Evolutionary conservation across 2,113 vertebrate genomes (phyloP), one percentile per base, ranked within the genome.

Genomic region (Tachysurus vachellii): DNA sequence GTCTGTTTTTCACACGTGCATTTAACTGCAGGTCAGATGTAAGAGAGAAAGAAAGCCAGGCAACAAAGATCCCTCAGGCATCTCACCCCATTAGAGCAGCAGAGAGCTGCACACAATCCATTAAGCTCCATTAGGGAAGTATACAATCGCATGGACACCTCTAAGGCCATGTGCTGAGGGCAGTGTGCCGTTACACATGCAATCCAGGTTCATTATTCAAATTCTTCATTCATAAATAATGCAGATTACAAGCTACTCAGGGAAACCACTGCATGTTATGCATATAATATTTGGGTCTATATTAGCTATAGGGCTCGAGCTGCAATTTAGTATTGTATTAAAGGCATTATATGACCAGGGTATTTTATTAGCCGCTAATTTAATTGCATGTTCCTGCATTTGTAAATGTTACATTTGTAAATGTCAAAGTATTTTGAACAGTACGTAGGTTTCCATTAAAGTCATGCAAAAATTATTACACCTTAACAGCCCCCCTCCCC

Each of bases 41-140:
- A 85, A 68, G 70, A 57, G 53, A 28, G 79, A 36, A 42, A 86
- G 92, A 92, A 91, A 89, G 89, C 88, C 85, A 79, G 86, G 91
- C 89, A 91, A 91, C 90, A 91, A 87, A 90, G 91, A 90, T 93
- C 93, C 92, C 93, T 91, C 92, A 94, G 93, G 94, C 93, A 93
- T 86, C 88, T 93, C 90, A 92, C 87, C 91, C 94, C 93, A 95
- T 95, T 95, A 94, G 93, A 93, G 92, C 87, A 88, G 62, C 92
- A 70, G 81, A 94, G 89, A 87, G 92, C 91, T 90, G 91, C 89
- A 91, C 91, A 90, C 93, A 94, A 94, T 91, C 94, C 94, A 95
- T 95, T 94, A 94, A 93, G 91, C 87, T 93, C 94, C 94, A 95
- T 95, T 94, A 95, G 93, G 91, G 89, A 89, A 90, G 92, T 86